These are phyloP conservation scores for Cettia cetti DNA, from an alignment of 2,113 vertebrate genomes.

Conservation along the genomic window DNA sequence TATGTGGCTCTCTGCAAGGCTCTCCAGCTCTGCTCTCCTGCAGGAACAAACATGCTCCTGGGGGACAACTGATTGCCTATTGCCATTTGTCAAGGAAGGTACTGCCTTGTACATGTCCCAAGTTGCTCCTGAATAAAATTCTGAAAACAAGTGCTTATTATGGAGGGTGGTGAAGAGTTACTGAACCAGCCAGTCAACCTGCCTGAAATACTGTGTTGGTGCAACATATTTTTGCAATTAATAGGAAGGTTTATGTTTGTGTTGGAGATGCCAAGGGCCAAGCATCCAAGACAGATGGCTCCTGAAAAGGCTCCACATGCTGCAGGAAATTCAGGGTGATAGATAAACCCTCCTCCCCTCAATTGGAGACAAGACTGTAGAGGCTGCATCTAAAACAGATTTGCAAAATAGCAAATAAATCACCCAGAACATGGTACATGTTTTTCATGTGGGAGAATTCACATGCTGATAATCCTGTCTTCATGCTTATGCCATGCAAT, in stretches of 20 bases:
- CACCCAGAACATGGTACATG: neutral
- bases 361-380: neutral
- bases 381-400: neutral
- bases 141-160: neutral
- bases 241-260: neutral
- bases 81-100: neutral
- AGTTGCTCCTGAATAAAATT: neutral
- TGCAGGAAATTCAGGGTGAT: neutral
- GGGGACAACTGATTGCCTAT: rapidly evolving
- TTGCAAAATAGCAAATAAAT: neutral
- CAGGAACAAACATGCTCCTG: neutral
- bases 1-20: neutral
- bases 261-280: neutral
- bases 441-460: neutral
- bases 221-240: neutral
- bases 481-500: neutral
- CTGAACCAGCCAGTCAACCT: slow-evolving; percentile 1
- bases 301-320: neutral
- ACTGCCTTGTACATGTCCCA: neutral
- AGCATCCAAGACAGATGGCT: neutral
- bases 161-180: neutral
- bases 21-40: neutral
- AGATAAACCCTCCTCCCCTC: neutral
- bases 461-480: neutral
- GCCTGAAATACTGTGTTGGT: neutral